A percentile compares a stretch with the other conserved stretches of the same genome.
Evolutionary conservation across 2,797 vertebrate species (phyloP).

Genomic region (Syncerus caffer): DNA sequence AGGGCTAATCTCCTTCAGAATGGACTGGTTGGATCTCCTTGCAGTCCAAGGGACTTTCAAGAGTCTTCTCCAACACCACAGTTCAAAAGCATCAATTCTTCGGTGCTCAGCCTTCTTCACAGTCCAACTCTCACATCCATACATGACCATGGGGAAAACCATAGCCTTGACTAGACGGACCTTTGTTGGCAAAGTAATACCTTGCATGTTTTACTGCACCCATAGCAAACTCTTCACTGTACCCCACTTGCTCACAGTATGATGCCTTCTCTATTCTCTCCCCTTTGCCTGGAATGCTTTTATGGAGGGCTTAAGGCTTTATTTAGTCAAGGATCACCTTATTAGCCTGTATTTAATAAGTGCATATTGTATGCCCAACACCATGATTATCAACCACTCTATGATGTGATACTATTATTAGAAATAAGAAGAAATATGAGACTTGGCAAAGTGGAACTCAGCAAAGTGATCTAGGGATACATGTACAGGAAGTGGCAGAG

Average conservation of each 20-base stretch:
- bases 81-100: no score
- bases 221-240: background rate
- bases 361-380: background rate
- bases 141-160: no score
- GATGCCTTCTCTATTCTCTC: background rate
- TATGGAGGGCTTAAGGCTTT: background rate
- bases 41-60: no score
- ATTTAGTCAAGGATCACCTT: background rate
- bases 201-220: background rate
- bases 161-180: no score
- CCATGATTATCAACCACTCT: background rate
- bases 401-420: background rate
- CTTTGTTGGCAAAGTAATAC: background rate
- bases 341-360: background rate
- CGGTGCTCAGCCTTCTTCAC: no score
- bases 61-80: no score
- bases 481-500: background rate
- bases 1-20: no score
- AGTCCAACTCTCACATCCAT: no score
- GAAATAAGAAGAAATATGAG: background rate
- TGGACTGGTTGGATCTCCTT: no score
- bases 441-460: background rate
- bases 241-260: fast-evolving
- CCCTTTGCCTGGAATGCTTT: background rate
- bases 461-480: background rate